phyloP scores from a whole-genome alignment of 2,113 vertebrate species.

The Hippocampus abdominalis region DNA sequence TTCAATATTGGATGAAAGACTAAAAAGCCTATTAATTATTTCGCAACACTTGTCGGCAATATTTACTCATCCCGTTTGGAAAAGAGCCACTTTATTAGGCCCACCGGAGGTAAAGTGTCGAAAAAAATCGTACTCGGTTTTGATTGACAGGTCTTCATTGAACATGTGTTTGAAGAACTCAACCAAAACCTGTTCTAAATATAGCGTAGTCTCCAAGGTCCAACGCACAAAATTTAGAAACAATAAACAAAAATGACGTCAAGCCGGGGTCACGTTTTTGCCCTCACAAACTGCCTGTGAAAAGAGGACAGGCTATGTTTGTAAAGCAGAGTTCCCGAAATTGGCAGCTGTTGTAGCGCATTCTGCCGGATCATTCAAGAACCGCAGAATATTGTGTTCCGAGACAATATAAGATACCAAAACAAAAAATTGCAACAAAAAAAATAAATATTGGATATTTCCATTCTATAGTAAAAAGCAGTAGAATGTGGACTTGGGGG shows the following conservation, averaged over 20 bases:
- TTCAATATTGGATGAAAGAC: background rate
- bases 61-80: background rate
- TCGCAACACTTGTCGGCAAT: background rate
- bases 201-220: background rate
- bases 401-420: no score
- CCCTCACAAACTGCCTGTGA: background rate
- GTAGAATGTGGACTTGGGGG: no score
- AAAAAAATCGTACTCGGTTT: background rate
- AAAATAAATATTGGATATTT: no score
- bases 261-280: background rate
- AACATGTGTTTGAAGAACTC: background rate
- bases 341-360: no score
- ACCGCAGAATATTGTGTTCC: no score
- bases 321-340: no score
- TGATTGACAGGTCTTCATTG: background rate
- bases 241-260: background rate
- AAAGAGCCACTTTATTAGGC: background rate
- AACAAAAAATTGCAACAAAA: no score
- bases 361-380: no score
- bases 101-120: background rate
- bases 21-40: slow-evolving; percentile 5
- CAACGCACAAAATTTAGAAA: background rate
- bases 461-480: no score
- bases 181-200: background rate
- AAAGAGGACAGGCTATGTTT: background rate